A percentile compares a stretch with the other conserved stretches of the same genome.
These are phyloP conservation scores for Sclerodermus sp. DNA, from an alignment of 2,888 invertebrate genomes.

Conservation along the genomic window DNA sequence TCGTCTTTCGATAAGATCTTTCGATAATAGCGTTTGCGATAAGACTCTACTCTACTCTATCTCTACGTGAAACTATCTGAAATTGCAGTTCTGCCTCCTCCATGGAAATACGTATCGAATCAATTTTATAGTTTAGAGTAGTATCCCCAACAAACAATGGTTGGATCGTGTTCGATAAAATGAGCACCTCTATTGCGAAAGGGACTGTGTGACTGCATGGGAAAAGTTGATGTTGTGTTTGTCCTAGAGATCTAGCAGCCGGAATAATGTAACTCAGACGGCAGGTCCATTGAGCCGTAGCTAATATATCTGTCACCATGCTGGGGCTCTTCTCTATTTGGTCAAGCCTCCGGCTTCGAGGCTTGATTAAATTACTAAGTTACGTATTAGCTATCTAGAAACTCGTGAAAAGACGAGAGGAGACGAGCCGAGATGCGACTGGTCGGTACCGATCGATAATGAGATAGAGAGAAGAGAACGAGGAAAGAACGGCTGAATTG, in stretches of 20 bases:
- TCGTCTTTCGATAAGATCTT: no score
- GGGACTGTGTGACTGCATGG: constrained; percentile 41
- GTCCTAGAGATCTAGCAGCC: constrained; percentile 52
- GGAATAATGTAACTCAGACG: constrained; percentile 52
- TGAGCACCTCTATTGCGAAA: constrained; percentile 41
- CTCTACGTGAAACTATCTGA: no score
- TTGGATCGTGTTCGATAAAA: neutral
- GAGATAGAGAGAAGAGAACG: no score
- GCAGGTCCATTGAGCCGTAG: constrained; percentile 50
- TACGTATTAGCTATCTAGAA: constrained; percentile 24
- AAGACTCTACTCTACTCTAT: no score
- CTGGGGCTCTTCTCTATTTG: constrained; percentile 36
- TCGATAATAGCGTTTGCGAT: no score
- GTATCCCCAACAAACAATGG: no score
- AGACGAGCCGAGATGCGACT: constrained; percentile 1
- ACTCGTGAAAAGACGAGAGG: constrained; percentile 8
- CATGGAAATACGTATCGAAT: no score
- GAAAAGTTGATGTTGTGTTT: constrained; percentile 56
- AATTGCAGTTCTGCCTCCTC: no score
- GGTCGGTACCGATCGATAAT: neutral
- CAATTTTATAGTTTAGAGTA: no score
- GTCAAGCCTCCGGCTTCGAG: constrained; percentile 36
- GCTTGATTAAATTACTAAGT: constrained; percentile 51
- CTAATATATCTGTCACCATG: constrained; percentile 55
- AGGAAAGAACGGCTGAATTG: no score